A percentile compares a stretch with the other conserved stretches of the same genome.
Evolutionary conservation across 2,797 vertebrate species (phyloP).

Genomic region (Aphelocoma californica): DNA sequence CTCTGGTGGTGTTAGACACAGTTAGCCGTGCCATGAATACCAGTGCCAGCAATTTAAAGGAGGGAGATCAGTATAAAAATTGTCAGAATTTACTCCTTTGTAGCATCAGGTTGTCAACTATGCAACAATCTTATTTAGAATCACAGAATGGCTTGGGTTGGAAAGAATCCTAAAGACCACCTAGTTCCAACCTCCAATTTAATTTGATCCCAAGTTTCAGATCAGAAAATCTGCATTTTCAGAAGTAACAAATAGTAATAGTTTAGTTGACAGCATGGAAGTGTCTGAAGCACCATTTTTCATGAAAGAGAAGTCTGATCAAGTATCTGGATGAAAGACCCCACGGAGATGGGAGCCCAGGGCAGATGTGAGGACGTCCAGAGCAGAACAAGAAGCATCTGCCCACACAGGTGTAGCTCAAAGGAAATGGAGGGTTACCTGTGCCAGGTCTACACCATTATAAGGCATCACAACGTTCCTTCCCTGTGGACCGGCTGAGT

Average conservation of each 20-base stretch:
- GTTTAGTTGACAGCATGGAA: background rate
- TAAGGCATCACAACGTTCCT: rapidly evolving
- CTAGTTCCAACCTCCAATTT: background rate
- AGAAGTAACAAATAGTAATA: background rate
- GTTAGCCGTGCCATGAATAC: background rate
- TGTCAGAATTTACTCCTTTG: background rate
- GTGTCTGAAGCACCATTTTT: background rate
- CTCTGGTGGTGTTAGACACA: background rate
- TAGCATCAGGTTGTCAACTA: background rate
- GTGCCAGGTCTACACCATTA: background rate
- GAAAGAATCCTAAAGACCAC: background rate
- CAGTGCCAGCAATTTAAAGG: background rate
- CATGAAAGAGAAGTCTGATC: rapidly evolving
- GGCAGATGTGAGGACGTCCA: background rate
- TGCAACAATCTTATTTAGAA: background rate
- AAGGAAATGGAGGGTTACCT: background rate
- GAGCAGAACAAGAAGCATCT: background rate
- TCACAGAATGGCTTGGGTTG: background rate
- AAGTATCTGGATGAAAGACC: background rate
- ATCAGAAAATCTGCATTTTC: background rate
- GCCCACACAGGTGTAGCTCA: background rate
- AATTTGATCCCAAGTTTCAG: background rate
- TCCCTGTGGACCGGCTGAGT: background rate
- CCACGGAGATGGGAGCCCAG: background rate
- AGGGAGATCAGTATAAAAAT: background rate